Percentiles rank a stretch among this genome's conserved stretches.
Evolutionary conservation across 2,888 invertebrate genomes (phyloP).

Genomic region (Chloroclysta siterata): DNA sequence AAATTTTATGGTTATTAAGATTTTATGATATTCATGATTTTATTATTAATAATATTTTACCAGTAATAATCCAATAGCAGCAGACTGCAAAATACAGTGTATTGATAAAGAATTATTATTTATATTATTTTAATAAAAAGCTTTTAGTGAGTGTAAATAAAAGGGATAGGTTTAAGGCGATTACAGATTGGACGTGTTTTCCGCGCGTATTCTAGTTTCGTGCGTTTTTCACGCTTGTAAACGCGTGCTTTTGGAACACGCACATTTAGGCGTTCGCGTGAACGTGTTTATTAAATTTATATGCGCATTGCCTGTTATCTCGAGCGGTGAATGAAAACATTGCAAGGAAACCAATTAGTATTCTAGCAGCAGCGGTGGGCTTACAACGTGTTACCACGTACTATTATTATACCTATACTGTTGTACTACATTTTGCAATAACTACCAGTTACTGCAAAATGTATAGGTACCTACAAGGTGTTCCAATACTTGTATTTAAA

Average conservation of each 20-base stretch:
- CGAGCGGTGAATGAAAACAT: too few species aligned
- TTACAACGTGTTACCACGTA: too few species aligned
- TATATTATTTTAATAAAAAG: slow-evolving; percentile 48
- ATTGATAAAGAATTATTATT: slow-evolving; percentile 66
- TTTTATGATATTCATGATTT: slow-evolving; percentile 56
- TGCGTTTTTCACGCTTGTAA: not conserved
- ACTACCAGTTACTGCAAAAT: too few species aligned
- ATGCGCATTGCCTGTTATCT: too few species aligned
- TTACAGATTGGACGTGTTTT: not conserved
- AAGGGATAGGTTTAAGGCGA: slow-evolving; percentile 25
- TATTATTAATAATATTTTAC: slow-evolving; percentile 78
- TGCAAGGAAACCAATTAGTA: too few species aligned
- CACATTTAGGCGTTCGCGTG: too few species aligned
- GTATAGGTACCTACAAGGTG: too few species aligned
- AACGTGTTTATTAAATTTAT: too few species aligned
- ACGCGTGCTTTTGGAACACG: not conserved
- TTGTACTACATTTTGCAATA: too few species aligned
- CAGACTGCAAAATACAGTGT: slow-evolving; percentile 87
- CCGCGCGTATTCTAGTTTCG: not conserved
- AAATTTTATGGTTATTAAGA: slow-evolving; percentile 46
- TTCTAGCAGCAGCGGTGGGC: too few species aligned
- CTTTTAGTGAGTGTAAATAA: slow-evolving; percentile 34
- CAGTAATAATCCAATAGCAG: slow-evolving; percentile 90
- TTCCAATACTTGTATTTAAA: too few species aligned
- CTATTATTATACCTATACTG: too few species aligned